Conservation (phyloP, 2,888 invertebrate species). For the Epinotia nisella region DNA sequence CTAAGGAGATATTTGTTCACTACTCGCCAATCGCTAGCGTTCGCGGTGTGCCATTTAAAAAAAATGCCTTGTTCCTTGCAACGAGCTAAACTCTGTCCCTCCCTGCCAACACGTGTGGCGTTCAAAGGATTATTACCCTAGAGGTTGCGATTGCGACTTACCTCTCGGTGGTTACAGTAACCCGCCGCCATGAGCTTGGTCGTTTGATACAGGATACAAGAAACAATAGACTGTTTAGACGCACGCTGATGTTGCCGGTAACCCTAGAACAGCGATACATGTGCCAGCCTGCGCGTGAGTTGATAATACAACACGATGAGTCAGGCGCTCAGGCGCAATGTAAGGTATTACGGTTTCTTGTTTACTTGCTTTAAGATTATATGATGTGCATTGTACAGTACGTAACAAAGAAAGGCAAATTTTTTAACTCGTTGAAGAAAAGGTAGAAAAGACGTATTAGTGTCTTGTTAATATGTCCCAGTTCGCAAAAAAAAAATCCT, state of each 20-base stretch:
- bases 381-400: background rate
- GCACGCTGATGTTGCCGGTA: background rate
- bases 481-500: no score
- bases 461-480: no score
- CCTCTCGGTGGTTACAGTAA: no score
- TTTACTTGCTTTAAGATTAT: background rate
- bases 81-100: no score
- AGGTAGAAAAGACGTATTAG: no score
- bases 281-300: conserved; percentile 5
- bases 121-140: no score
- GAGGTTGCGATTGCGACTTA: no score
- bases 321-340: conserved; percentile 15
- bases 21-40: no score
- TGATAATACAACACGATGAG: conserved; percentile 25
- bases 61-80: no score
- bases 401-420: background rate
- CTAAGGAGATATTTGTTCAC: no score
- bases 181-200: background rate
- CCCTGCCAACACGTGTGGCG: no score
- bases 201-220: conserved; percentile 1
- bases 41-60: no score
- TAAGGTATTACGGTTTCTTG: conserved; percentile 3
- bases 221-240: conserved; percentile 6
- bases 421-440: background rate
- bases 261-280: conserved; percentile 12